phyloP scores from a whole-genome alignment of 2,888 invertebrate genomes.

The Aspidiotus rigidus region DNA sequence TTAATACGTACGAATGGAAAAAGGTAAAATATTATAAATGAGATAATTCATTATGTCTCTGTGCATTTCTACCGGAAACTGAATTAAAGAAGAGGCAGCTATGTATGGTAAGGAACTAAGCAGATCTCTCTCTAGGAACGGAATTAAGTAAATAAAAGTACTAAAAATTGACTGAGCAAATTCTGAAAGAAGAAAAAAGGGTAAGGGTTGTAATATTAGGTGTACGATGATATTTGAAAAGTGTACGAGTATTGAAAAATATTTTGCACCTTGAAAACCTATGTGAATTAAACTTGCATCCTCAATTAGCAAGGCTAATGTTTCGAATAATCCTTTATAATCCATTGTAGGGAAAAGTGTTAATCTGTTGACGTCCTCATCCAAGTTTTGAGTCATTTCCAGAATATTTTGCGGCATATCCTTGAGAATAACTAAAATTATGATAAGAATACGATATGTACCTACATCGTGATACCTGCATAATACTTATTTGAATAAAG shows the following conservation, averaged over 20 bases:
- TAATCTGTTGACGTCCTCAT: constrained; percentile 77
- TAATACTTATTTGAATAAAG: not conserved
- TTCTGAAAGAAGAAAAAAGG: constrained; percentile 50
- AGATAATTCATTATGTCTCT: constrained; percentile 90
- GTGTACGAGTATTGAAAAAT: not conserved
- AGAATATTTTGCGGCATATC: constrained; percentile 90
- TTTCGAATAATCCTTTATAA: constrained; percentile 90
- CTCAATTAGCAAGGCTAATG: constrained; percentile 79
- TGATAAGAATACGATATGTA: not conserved
- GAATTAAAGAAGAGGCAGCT: constrained; percentile 86
- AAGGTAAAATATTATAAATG: constrained; percentile 91
- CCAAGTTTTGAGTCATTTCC: constrained; percentile 79
- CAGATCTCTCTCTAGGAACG: constrained; percentile 91
- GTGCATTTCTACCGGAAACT: constrained; percentile 79
- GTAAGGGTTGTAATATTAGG: not conserved
- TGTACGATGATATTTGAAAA: not conserved
- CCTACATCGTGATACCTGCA: not conserved
- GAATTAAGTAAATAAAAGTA: constrained; percentile 53
- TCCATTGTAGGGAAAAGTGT: constrained; percentile 91
- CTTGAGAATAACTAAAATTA: constrained; percentile 50
- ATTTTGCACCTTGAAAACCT: constrained; percentile 47
- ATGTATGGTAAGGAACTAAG: constrained; percentile 92
- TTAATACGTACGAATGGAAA: constrained; percentile 72
- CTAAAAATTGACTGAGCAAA: constrained; percentile 89
- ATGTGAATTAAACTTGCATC: constrained; percentile 85